Evolutionary conservation across 2,797 vertebrate genomes (phyloP), one percentile per base, ranked within the genome.

Genomic region (Oreonectes daqikongensis): DNA sequence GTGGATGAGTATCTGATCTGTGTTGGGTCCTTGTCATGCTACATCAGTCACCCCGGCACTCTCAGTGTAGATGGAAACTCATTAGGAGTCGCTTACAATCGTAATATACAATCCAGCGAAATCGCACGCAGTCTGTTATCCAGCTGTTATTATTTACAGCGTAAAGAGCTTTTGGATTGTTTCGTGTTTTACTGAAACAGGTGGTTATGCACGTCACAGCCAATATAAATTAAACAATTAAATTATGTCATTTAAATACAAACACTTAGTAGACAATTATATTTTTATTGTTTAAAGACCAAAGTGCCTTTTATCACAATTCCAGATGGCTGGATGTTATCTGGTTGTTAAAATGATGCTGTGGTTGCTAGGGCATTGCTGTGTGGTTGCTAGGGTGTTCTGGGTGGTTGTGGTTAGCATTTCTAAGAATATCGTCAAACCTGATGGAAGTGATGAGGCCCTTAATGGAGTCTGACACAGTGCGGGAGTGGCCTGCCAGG

Each of bases 371-470:
- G 20, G 20, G 50, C 20, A 22, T 53, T 22, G 48, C 18, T 50
- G 20, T 50, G 48, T 15, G 40, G 40, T 42, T 42, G 40, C 40
- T 42, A 42, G 52, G 11, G 52, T 14, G 22, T 26, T 55, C 12
- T 53, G 52, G 52, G 20, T 53, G 22, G 9, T 22, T 46, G 17
- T 2, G n/a, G n/a, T 44, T 44, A 9, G 48, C 48, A 50, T 50
- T 50, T 4, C n/a, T 20, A 7, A 52, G n/a, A 20, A 20, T 52
- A 20, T 52, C 18, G 8, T 5, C 91, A 42, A 81, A 99, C 98
- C 98, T 96, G 90, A 99, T 99, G 53, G 98, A 96, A 0, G 98
- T 99, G 87, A 99, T 99, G 83, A 99, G 96, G 81, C 96, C 95
- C 89, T 99, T 99, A 85, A 99, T 99, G 77, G 98, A 98, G 90